These are phyloP conservation scores for Australoheros scitulus DNA, from an alignment of 2,113 vertebrate species.

Conservation along the genomic window DNA sequence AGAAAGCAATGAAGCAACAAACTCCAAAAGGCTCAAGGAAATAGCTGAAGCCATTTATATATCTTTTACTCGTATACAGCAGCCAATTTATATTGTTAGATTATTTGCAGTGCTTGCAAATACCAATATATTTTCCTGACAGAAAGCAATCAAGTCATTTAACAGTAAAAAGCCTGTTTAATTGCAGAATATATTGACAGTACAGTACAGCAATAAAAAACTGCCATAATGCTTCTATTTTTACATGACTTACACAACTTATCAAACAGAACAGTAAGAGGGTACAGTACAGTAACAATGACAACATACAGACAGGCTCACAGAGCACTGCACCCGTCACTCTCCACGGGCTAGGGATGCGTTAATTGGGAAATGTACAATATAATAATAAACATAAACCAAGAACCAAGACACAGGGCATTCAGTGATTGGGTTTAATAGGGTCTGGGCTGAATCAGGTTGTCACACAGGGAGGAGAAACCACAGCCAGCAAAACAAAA, in stretches of 20 bases:
- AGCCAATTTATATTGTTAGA: neutral
- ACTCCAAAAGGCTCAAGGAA: neutral
- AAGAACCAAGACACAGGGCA: constrained; percentile 53
- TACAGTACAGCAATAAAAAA: constrained; percentile 73
- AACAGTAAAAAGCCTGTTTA: constrained; percentile 75
- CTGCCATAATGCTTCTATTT: constrained; percentile 73
- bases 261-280: constrained; percentile 64
- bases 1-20: neutral
- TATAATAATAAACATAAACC: constrained; percentile 61
- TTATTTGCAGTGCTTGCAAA: neutral
- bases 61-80: neutral
- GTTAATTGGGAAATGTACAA: constrained; percentile 58
- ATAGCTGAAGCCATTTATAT: neutral
- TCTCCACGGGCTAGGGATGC: constrained; percentile 40
- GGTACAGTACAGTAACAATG: constrained; percentile 63
- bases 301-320: constrained; percentile 65
- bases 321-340: constrained; percentile 45
- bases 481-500: constrained; percentile 47
- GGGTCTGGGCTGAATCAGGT: constrained; percentile 38
- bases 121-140: neutral
- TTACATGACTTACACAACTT: constrained; percentile 73
- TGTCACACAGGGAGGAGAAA: constrained; percentile 49
- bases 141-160: constrained; percentile 16
- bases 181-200: constrained; percentile 77
- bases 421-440: constrained; percentile 27